These are phyloP conservation scores for Trogon surrucura DNA, from an alignment of 2,113 vertebrate genomes.

Conservation along the genomic window DNA sequence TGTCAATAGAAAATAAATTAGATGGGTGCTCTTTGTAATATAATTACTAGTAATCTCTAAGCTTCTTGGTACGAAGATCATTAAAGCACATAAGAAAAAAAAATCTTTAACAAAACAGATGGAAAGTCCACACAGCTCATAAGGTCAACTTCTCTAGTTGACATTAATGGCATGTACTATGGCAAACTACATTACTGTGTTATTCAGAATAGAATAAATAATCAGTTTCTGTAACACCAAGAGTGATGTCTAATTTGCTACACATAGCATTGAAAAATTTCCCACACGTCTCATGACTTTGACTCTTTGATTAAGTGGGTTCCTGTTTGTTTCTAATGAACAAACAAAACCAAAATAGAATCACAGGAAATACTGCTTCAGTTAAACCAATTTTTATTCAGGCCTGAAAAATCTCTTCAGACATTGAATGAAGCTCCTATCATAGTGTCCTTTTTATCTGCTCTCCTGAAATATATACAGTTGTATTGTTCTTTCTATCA, in stretches of 20 bases:
- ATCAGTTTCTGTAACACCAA: background rate
- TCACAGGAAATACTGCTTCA: background rate
- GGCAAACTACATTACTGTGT: background rate
- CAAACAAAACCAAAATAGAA: background rate
- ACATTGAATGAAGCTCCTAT: background rate
- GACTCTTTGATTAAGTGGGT: background rate
- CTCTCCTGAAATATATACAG: background rate
- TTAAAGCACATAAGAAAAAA: background rate
- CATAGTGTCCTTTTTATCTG: background rate
- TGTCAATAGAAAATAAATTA: background rate
- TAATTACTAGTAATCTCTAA: background rate
- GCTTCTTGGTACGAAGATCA: background rate
- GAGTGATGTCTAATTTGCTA: background rate
- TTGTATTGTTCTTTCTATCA: constrained; percentile 13
- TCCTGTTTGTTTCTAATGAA: background rate
- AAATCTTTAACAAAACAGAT: background rate
- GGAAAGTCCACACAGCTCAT: background rate
- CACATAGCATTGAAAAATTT: background rate
- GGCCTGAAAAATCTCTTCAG: constrained; percentile 10
- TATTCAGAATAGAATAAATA: background rate
- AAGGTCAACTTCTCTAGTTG: background rate
- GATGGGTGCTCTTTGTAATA: background rate
- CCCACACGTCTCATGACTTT: background rate
- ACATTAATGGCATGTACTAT: background rate
- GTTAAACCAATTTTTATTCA: constrained; percentile 8